These are phyloP conservation scores for Agelastica alni DNA, from an alignment of 2,888 invertebrate genomes.

Conservation along the genomic window DNA sequence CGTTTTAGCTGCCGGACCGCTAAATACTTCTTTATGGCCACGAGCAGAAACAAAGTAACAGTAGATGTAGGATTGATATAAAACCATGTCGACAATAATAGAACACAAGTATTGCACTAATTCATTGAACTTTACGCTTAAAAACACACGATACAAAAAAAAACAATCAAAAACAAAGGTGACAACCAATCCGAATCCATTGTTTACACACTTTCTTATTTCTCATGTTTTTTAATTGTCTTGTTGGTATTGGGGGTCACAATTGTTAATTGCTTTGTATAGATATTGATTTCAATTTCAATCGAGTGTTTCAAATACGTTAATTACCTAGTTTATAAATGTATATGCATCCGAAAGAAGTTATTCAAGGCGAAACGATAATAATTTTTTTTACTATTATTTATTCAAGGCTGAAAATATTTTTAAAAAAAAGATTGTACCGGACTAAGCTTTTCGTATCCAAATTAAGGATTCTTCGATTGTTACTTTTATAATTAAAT, in stretches of 20 bases:
- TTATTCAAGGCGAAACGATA: too few species aligned
- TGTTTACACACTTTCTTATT: slow-evolving; percentile 26
- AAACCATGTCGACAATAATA: neutral
- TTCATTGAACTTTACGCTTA: slow-evolving; percentile 15
- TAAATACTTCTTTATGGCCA: too few species aligned
- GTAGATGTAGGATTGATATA: too few species aligned
- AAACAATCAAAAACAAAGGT: slow-evolving; percentile 15
- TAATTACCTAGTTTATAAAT: slow-evolving; percentile 6
- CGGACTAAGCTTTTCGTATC: too few species aligned
- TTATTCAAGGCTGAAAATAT: too few species aligned
- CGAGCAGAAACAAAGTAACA: neutral
- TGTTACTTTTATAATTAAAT: too few species aligned
- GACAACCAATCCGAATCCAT: slow-evolving; percentile 22
- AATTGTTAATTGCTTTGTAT: slow-evolving; percentile 16
- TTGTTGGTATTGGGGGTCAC: slow-evolving; percentile 20
- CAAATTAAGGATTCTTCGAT: too few species aligned
- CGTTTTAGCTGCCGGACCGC: too few species aligned
- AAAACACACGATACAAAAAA: slow-evolving; percentile 6
- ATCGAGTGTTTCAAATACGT: slow-evolving; percentile 5
- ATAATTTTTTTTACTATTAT: too few species aligned
- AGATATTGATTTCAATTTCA: slow-evolving; percentile 11
- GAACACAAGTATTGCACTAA: slow-evolving; percentile 1
- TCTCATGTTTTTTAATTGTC: slow-evolving; percentile 12
- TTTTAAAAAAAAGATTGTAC: too few species aligned
- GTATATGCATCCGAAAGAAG: too few species aligned